Percentiles rank a stretch among this genome's conserved stretches.
phyloP scores from a whole-genome alignment of 2,797 vertebrate species.

The Chelon labrosus region DNA sequence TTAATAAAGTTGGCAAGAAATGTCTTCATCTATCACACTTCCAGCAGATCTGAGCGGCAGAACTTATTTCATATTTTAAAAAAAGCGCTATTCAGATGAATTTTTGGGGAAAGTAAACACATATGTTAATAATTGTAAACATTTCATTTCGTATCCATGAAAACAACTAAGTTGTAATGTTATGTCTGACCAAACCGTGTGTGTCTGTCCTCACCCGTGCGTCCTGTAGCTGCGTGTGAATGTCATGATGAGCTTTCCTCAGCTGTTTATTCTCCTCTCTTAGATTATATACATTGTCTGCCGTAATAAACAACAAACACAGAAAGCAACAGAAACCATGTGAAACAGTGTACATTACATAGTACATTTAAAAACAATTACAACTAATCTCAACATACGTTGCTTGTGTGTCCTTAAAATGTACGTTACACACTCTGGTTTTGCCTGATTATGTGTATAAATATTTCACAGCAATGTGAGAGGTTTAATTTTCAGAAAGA shows the following conservation, averaged over 20 bases:
- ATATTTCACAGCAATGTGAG: neutral
- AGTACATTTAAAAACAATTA: neutral
- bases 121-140: too few relatives aligned
- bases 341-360: neutral
- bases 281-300: conserved; percentile 92
- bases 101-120: too few relatives aligned
- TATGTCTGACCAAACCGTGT: too few relatives aligned
- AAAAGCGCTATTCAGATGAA: too few relatives aligned
- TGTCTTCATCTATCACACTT: too few relatives aligned
- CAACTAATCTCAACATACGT: too few relatives aligned
- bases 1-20: too few relatives aligned
- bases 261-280: conserved; percentile 95
- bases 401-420: neutral
- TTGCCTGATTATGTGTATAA: neutral
- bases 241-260: conserved; percentile 95
- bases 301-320: conserved; percentile 17
- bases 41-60: neutral
- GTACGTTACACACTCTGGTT: neutral
- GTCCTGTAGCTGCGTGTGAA: conserved; percentile 94
- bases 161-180: too few relatives aligned
- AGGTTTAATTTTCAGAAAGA: neutral
- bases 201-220: conserved; percentile 86
- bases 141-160: too few relatives aligned
- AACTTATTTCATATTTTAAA: neutral
- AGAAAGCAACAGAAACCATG: neutral